Base-by-base conservation (phyloP, 2,888 invertebrate genomes). In the Deroplatys truncata region DNA sequence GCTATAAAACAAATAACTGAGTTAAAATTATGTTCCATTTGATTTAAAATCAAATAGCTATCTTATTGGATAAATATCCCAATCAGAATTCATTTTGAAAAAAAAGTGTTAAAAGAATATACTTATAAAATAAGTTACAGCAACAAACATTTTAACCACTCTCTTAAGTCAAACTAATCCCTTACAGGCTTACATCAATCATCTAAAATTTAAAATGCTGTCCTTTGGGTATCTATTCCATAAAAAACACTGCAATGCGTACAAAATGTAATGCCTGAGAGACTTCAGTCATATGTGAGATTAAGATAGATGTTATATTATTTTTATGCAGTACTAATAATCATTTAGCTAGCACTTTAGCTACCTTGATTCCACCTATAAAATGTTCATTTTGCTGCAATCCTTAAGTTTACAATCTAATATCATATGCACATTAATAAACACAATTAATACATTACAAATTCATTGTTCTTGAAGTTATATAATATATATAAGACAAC, bases 251-350 rank as follows among this genome's bases (percentile, higher is more conserved):
- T 49, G 20, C 28, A 43, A 49, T 49, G 28, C 56, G 28, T 49
- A 85, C 85, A 85, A 85, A 85, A 84, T 72, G 56, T 72, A 85
- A 85, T 16, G 85, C 85, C 85, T 85, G 85, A 85, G 85, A 49
- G 49, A 85, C 85, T 28, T 49, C 85, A 85, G 85, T 85, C 85
- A 85, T 85, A 85, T 49, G 43, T 85, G 43, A 85, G 49, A 49
- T 85, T 85, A 85, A 85, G 85, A 28, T 85, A 28, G 35, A 49
- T 43, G 85, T 28, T 20, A 72, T 25, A 72, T 43, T 35, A 35
- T 56, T 56, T 72, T 72, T 72, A 72, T 72, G 56, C 25, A 72
- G 56, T 72, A 72, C 56, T 20, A 72, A 16, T 16, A 56, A 72
- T 72, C 25, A 20, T 25, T 25, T 72, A 72, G 9, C 49, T 49